Evolutionary conservation across 2,888 invertebrate species (phyloP), one percentile per base, ranked within the genome.

Genomic region (Latrodectus hesperus): DNA sequence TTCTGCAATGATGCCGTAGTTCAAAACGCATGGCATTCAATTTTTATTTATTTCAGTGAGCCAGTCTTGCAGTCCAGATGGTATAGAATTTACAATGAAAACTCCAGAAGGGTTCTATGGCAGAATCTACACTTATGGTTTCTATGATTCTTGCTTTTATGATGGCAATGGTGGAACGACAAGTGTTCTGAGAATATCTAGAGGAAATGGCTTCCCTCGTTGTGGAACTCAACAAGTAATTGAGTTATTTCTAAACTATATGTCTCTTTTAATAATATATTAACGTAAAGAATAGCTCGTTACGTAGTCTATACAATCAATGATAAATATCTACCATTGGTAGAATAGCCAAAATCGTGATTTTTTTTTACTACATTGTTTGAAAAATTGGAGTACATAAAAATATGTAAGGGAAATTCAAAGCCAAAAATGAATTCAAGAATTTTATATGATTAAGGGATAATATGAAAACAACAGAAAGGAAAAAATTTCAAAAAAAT

Each of bases 21-120:
- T 38, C 38, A 38, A 38, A 6, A 38, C 38, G 38, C 4, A 55
- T 55, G 26, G 26, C 55, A 26, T 17, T 8, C 0, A 10, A 12
- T 67, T 60, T 49, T 17, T 17, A n/a, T n/a, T 51, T 55, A 14
- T 83, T 82, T 65, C 91, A 97, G 97, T 97, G 81, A 96, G 96
- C 78, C 97, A 97, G 94, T 95, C 96, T 2, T 97, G 97, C 92
- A 97, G 96, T 91, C 97, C 97, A 93, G 97, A 97, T 91, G 97
- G 97, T 1, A 98, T 98, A 96, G 97, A 97, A 92, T 97, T 98
- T 91, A 97, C 96, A 0, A 93, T 98, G 83, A 94, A 96, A 89
- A 96, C 97, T 0, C 96, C 96, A 0, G 97, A 97, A 94, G 96
- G 96, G 12, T 98, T 97, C 92, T 95, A 96, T 90, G 97, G 97